Base-by-base conservation (phyloP, 2,888 invertebrate species). In the Bimastos eiseni region DNA sequence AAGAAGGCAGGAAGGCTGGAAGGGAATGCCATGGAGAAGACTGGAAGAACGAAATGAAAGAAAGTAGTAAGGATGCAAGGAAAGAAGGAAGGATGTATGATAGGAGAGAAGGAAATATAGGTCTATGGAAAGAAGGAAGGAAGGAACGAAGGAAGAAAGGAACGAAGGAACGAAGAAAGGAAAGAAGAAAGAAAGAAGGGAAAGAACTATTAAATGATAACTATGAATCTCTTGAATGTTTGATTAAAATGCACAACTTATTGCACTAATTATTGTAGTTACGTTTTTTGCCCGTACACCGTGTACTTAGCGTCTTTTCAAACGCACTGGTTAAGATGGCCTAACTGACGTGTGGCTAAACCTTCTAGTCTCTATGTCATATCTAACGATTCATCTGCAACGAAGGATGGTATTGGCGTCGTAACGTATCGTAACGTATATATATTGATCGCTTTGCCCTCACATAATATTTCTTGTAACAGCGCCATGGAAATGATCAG, bases 131-230 rank as follows among this genome's bases (percentile, higher is more conserved):
- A 19, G 88, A 41, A 37, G 89, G 89, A 38, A 44, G 89, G 44
- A n/a, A n/a, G 44, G 89, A n/a, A 89, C 38, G 89, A 38, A n/a
- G 89, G 44, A n/a, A 44, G 44, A 38, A n/a, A 38, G 38, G 89
- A 38, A 44, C 36, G 38, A 24, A 38, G 30, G 88, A 24, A 88
- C 2, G 33, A 34, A 38, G 36, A 11, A 24, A 38, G 2, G 24
- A 24, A 37, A 15, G 89, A 21, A 33, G 6, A 34, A 34, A 8
- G 19, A 44, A 11, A 89, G 2, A 30, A 3, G 33, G 15, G 49
- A 19, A 49, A n/a, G 38, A n/a, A 89, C n/a, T n/a, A n/a, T n/a
- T n/a, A n/a, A n/a, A n/a, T n/a, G n/a, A n/a, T n/a, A n/a, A n/a
- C n/a, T n/a, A n/a, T n/a, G n/a, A n/a, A n/a, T n/a, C n/a, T n/a